phyloP scores from a whole-genome alignment of 2,113 vertebrate species.

The Synodontis membranacea region DNA sequence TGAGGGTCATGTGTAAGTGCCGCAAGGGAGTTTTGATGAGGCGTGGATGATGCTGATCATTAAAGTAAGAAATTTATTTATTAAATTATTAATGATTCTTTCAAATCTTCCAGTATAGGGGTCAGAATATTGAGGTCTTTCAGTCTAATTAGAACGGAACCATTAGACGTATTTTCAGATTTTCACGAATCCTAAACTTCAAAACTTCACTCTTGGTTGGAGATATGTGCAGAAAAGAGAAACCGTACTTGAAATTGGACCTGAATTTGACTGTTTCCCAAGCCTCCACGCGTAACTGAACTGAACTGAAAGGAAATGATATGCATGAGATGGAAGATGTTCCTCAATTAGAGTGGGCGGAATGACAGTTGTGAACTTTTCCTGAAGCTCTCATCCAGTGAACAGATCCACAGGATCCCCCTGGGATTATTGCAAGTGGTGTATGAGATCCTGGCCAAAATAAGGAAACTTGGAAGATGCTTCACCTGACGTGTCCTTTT shows the following conservation, averaged over 20 bases:
- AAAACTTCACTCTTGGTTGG: neutral
- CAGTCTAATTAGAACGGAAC: neutral
- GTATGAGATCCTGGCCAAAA: neutral
- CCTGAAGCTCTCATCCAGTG: neutral
- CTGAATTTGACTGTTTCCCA: neutral
- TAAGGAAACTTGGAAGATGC: neutral
- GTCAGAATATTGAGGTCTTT: neutral
- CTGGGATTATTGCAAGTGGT: neutral
- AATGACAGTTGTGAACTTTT: conserved; percentile 1
- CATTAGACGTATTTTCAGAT: neutral
- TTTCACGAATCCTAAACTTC: neutral
- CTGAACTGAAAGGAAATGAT: neutral
- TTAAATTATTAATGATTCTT: neutral
- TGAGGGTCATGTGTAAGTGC: neutral
- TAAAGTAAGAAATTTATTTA: neutral
- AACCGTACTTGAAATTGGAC: neutral
- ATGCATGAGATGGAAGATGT: neutral
- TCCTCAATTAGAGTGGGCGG: neutral
- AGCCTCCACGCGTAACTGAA: neutral
- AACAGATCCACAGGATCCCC: neutral
- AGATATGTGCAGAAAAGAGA: neutral
- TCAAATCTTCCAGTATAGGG: neutral
- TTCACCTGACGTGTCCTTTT: neutral
- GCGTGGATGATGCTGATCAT: neutral
- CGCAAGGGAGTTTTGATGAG: neutral